Conservation (phyloP, 1,140 invertebrate genomes). For the Drosophila pallidifrons region DNA sequence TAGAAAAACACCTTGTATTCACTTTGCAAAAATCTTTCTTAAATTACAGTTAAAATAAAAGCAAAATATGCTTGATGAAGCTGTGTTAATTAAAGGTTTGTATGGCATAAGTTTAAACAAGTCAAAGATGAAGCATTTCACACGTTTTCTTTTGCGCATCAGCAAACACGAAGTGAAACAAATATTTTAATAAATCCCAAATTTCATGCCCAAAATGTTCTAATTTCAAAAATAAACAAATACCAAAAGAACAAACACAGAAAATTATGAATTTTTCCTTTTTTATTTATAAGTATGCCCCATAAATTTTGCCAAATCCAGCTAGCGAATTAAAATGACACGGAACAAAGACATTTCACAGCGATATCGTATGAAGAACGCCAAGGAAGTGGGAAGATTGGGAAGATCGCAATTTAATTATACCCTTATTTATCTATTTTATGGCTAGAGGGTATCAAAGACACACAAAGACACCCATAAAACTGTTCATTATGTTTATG, state of each 20-base stretch:
- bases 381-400: background rate
- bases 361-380: too few species aligned
- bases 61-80: too few species aligned
- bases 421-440: slow-evolving; percentile 30
- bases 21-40: too few species aligned
- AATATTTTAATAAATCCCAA: background rate
- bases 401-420: slow-evolving; percentile 15
- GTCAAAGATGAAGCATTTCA: background rate
- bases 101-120: background rate
- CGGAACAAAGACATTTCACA: background rate
- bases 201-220: slow-evolving; percentile 1
- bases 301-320: slow-evolving; percentile 3
- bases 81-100: background rate
- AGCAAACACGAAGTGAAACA: background rate
- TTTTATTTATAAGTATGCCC: slow-evolving; percentile 2
- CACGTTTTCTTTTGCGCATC: background rate
- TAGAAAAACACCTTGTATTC: background rate
- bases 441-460: slow-evolving; percentile 16
- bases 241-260: background rate
- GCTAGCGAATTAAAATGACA: slow-evolving; percentile 7
- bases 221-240: background rate
- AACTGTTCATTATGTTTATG: slow-evolving; percentile 39
- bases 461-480: slow-evolving; percentile 17
- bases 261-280: background rate
- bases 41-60: too few species aligned